Base-by-base conservation (phyloP, 1,140 invertebrate species). In the Bombus superbus region DNA sequence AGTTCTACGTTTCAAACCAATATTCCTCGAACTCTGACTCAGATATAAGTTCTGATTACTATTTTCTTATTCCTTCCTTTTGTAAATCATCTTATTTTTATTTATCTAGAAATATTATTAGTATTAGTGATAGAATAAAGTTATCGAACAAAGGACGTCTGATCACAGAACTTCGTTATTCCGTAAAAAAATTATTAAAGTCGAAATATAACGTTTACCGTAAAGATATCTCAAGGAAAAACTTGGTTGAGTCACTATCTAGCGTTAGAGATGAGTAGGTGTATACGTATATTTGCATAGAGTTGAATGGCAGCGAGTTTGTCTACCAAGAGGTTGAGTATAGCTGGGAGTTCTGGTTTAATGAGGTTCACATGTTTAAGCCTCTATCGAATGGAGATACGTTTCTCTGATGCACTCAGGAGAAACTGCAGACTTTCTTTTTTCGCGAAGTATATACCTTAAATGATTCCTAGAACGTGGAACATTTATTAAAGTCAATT, bases 311-410 rank as follows among this genome's bases (percentile, higher is more conserved):
- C 74, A 28, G 74, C 25, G 53, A 76, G 53, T 35, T 76, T 40
- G 53, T 8, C 35, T 28, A 44, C 40, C 40, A n/a, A 44, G 44
- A 66, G 47, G 74, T 76, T 76, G 73, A 76, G 53, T 76, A 57
- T 76, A 57, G 78, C 64, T 80, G 78, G 44, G 78, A 80, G 78
- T 38, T 69, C 32, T 69, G 78, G 44, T 47, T 53, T 80, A 80
- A 80, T 69, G 42, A 80, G 78, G 64, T 80, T 80, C 78, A 80
- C 78, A 80, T 80, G 78, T 80, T 77, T 10, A 10, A 69, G 64
- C 13, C 25, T 40, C 78, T 68, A 80, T 80, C 78, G 57, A 62
- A 62, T 13, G 40, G 2, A 80, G 78, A 69, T 80, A 69, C 69
- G 64, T 80, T 80, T 80, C 78, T 53, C 78, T 40, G 64, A 3